These are phyloP conservation scores for Orgyia antiqua DNA, from an alignment of 2,888 invertebrate genomes.

Conservation along the genomic window DNA sequence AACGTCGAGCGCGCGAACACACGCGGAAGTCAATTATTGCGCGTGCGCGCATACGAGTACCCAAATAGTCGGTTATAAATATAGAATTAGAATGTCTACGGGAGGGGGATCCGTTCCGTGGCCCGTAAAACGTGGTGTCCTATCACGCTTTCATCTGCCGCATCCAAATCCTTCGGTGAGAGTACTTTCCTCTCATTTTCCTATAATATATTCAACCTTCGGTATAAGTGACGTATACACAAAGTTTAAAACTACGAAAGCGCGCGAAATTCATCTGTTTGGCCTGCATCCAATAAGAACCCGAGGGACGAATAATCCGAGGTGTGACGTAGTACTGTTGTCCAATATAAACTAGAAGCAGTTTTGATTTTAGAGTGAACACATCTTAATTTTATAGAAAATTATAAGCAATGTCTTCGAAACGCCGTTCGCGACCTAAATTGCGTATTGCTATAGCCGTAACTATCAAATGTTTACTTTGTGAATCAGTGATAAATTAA, in stretches of 20 bases:
- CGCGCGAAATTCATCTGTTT: conserved; percentile 61
- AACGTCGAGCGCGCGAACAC: conserved; percentile 71
- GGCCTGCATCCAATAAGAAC: conserved; percentile 73
- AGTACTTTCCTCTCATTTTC: conserved; percentile 46
- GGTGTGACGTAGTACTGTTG: conserved; percentile 59
- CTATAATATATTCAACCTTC: conserved; percentile 39
- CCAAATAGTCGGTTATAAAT: conserved; percentile 75
- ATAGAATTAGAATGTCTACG: conserved; percentile 72
- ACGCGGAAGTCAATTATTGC: conserved; percentile 74
- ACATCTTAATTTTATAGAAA: conserved; percentile 40
- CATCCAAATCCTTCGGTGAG: conserved; percentile 68
- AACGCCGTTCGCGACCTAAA: conserved; percentile 65
- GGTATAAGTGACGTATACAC: conserved; percentile 55
- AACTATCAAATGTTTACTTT: conserved; percentile 64
- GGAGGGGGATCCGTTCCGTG: conserved; percentile 83
- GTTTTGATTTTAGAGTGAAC: conserved; percentile 52
- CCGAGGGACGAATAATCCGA: conserved; percentile 55
- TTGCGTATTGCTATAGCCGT: conserved; percentile 66
- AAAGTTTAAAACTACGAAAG: conserved; percentile 63
- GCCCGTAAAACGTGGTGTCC: conserved; percentile 82
- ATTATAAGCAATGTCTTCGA: conserved; percentile 57
- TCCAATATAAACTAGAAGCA: conserved; percentile 54
- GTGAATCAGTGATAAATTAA: conserved; percentile 47
- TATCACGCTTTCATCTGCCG: conserved; percentile 64
- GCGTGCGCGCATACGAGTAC: conserved; percentile 68